Evolutionary conservation across 2,797 vertebrate genomes (phyloP).

Genomic region (Sebastes hopkinsi): DNA sequence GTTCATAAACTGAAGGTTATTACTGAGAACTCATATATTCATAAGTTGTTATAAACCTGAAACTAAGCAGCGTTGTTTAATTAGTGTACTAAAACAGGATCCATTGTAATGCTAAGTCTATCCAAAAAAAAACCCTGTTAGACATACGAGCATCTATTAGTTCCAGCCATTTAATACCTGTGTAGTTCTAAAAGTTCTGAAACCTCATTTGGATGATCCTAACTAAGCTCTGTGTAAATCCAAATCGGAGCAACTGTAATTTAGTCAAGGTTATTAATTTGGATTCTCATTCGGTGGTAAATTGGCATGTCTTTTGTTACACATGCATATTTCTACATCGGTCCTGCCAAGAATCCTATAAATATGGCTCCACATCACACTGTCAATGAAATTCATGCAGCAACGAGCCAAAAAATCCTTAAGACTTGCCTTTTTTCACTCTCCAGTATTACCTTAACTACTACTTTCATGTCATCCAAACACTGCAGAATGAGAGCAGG

Average conservation of each 20-base stretch:
- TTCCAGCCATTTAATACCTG: constrained; percentile 27
- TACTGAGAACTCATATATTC: not conserved
- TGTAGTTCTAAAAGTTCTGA: constrained; percentile 28
- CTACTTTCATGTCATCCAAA: constrained; percentile 18
- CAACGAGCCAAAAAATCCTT: constrained; percentile 23
- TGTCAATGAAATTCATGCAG: constrained; percentile 30
- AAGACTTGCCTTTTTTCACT: constrained; percentile 4
- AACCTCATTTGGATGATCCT: constrained; percentile 16
- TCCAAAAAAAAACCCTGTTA: not conserved
- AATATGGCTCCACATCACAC: constrained; percentile 43
- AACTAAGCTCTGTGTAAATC: constrained; percentile 20
- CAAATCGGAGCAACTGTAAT: constrained; percentile 34
- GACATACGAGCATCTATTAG: constrained; percentile 7
- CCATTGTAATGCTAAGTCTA: not conserved
- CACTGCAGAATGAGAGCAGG: not conserved
- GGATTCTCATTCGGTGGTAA: constrained; percentile 26
- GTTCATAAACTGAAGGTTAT: too few relatives aligned
- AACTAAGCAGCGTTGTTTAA: not conserved
- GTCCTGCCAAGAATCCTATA: constrained; percentile 41
- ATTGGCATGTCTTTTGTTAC: constrained; percentile 30
- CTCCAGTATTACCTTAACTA: constrained; percentile 23
- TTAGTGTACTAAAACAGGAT: not conserved
- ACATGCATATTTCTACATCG: constrained; percentile 13
- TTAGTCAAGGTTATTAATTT: constrained; percentile 55
- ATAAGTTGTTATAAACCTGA: not conserved